A percentile compares a stretch with the other conserved stretches of the same genome.
These are phyloP conservation scores for Rhopalosiphum padi DNA, from an alignment of 1,140 invertebrate genomes.

Conservation along the genomic window DNA sequence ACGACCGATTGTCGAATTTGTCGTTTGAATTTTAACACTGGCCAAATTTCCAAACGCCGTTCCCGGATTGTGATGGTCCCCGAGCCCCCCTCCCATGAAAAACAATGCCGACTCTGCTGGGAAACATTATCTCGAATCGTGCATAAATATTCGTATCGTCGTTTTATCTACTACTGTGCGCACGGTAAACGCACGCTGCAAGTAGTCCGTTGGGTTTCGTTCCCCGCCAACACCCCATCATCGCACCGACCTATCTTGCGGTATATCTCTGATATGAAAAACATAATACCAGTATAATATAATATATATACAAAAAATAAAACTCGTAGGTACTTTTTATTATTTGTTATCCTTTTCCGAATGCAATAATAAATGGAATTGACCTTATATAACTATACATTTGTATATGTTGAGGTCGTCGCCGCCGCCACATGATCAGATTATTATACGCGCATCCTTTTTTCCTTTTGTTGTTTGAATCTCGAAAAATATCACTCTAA, in stretches of 20 bases:
- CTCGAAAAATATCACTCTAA: constrained; percentile 3
- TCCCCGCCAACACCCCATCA: not conserved
- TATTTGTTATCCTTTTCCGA: constrained; percentile 20
- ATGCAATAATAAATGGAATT: not conserved
- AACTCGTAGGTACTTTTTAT: constrained; percentile 28
- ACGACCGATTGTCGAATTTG: not conserved
- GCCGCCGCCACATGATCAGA: not conserved
- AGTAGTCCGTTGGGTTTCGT: constrained; percentile 19
- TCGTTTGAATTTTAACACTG: not conserved
- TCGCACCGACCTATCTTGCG: not conserved
- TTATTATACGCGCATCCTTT: not conserved
- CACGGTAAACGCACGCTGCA: not conserved
- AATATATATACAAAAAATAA: not conserved
- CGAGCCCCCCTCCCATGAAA: not conserved
- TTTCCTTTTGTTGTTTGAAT: not conserved
- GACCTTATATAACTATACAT: not conserved
- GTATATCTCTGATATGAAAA: not conserved
- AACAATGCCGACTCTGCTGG: not conserved
- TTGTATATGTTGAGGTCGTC: not conserved
- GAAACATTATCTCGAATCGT: constrained; percentile 21
- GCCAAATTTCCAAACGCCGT: not conserved
- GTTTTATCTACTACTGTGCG: not conserved
- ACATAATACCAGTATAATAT: not conserved
- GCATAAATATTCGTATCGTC: constrained; percentile 29
- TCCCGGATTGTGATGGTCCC: not conserved